phyloP scores from a whole-genome alignment of 1,140 invertebrate species.

The Olivierus martensii region DNA sequence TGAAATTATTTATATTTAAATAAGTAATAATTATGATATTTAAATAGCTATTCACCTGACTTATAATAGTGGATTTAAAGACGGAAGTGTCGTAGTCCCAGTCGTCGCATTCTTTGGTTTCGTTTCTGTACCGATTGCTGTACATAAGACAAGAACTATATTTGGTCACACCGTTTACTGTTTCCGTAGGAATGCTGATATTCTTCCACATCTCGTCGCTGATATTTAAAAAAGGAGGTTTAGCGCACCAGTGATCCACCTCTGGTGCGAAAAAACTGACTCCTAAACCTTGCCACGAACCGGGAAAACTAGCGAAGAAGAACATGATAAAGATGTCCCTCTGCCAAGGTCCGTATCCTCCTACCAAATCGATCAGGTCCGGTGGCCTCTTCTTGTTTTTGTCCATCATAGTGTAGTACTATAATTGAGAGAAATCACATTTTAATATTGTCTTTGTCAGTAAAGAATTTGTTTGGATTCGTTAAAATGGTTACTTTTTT shows the following conservation, averaged over 20 bases:
- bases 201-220: not conserved
- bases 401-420: too few relatives aligned
- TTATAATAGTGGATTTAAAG: slow-evolving; percentile 6
- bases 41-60: slow-evolving; percentile 40
- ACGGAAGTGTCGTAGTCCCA: slow-evolving; percentile 9
- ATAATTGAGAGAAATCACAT: too few relatives aligned
- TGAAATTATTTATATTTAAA: too few relatives aligned
- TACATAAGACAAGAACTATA: too few relatives aligned
- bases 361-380: slow-evolving; percentile 6
- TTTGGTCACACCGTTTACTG: too few relatives aligned
- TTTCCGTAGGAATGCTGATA: not conserved
- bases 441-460: too few relatives aligned
- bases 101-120: not conserved
- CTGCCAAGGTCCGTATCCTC: slow-evolving; percentile 1
- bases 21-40: too few relatives aligned
- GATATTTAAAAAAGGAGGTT: not conserved
- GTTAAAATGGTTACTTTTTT: too few relatives aligned
- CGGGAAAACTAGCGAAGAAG: not conserved
- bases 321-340: not conserved
- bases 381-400: too few relatives aligned
- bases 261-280: not conserved
- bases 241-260: slow-evolving; percentile 1
- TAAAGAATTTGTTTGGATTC: too few relatives aligned
- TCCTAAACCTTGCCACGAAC: not conserved
- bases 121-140: too few relatives aligned